Conservation (phyloP, 2,113 vertebrate species). For the Gymnarchus niloticus region DNA sequence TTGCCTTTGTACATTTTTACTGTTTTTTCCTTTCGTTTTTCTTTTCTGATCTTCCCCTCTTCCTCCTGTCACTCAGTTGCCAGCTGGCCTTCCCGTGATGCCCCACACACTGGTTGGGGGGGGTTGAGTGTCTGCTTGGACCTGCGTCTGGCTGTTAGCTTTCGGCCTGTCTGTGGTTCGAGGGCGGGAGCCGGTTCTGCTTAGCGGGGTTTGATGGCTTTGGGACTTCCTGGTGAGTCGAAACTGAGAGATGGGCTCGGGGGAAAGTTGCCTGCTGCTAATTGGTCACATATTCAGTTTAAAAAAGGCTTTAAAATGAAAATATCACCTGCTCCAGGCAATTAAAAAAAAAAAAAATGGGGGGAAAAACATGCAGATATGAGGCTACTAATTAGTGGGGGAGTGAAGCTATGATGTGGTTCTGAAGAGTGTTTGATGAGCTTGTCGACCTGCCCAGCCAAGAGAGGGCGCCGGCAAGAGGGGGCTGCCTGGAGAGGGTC, state of each 20-base stretch:
- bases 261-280: constrained; percentile 68
- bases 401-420: constrained; percentile 63
- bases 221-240: neutral
- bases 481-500: neutral
- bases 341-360: constrained; percentile 35
- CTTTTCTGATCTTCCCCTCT: neutral
- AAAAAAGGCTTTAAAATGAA: constrained; percentile 68
- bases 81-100: neutral
- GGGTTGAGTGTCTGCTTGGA: neutral
- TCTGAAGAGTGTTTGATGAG: constrained; percentile 57
- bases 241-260: constrained; percentile 45
- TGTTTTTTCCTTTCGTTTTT: neutral
- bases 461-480: constrained; percentile 34
- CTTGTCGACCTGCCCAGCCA: constrained; percentile 61
- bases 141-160: neutral
- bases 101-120: neutral
- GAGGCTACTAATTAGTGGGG: constrained; percentile 63
- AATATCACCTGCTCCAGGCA: constrained; percentile 62
- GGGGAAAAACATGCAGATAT: constrained; percentile 62
- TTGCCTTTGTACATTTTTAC: neutral
- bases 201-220: constrained; percentile 43
- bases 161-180: neutral
- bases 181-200: constrained; percentile 40
- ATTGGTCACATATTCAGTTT: constrained; percentile 72
- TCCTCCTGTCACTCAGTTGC: neutral